Evolutionary conservation across 2,888 invertebrate species (phyloP).

Genomic region (Agrotis clavis): DNA sequence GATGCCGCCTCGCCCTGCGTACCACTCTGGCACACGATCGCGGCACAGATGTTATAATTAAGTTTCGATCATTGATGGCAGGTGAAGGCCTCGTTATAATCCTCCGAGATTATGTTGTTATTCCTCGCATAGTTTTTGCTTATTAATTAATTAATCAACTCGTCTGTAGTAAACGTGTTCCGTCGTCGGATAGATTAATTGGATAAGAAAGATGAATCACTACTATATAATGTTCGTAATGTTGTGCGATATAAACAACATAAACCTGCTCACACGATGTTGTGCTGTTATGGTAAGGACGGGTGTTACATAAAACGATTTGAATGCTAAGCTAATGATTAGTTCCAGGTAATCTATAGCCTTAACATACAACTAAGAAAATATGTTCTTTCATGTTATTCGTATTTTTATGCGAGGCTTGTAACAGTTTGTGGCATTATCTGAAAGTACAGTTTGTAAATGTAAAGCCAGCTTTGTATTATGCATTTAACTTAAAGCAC

Average conservation of each 20-base stretch:
- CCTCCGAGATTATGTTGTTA: constrained; percentile 33
- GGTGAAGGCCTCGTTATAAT: constrained; percentile 34
- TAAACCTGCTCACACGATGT: constrained; percentile 33
- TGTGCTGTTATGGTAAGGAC: constrained; percentile 30
- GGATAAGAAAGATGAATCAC: constrained; percentile 53
- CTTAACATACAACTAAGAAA: constrained; percentile 14
- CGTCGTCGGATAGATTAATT: constrained; percentile 46
- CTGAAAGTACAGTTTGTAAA: neutral
- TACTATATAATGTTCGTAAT: constrained; percentile 29
- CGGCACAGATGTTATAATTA: constrained; percentile 41
- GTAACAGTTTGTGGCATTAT: constrained; percentile 13
- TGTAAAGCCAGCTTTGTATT: constrained; percentile 7
- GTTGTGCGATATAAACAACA: constrained; percentile 31
- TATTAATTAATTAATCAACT: constrained; percentile 45
- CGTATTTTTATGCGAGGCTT: neutral
- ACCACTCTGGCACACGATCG: constrained; percentile 20
- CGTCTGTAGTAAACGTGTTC: constrained; percentile 43
- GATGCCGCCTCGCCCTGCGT: constrained; percentile 30
- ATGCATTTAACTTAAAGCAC: neutral
- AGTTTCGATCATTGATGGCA: constrained; percentile 39
- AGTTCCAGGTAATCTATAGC: constrained; percentile 28
- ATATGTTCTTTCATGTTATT: constrained; percentile 10
- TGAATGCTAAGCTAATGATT: constrained; percentile 34
- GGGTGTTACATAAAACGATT: constrained; percentile 38
- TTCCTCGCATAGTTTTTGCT: constrained; percentile 45